A percentile compares a stretch with the other conserved stretches of the same genome.
Evolutionary conservation across 2,797 vertebrate genomes (phyloP).

Genomic region (Sebastes variabilis): DNA sequence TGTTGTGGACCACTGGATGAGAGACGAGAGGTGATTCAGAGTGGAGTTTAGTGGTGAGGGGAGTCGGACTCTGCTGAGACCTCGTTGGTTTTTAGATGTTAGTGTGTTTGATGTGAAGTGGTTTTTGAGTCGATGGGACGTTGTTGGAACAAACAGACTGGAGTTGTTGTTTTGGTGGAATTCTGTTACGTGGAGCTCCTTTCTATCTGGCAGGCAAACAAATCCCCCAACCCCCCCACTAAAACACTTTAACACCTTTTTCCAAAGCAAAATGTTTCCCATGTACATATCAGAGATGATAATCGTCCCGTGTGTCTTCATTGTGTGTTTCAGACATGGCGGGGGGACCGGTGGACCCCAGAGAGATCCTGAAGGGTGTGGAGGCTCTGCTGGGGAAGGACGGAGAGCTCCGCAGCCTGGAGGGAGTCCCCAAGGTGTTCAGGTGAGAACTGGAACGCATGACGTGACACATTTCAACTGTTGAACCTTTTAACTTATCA

Average conservation of each 20-base stretch:
- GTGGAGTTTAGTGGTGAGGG: neutral
- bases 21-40: neutral
- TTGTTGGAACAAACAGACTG: neutral
- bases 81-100: neutral
- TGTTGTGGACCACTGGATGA: neutral
- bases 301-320: neutral
- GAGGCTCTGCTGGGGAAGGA: constrained; percentile 92
- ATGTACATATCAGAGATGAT: neutral
- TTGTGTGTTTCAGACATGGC: constrained; percentile 85
- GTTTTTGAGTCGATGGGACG: neutral
- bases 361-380: constrained; percentile 94
- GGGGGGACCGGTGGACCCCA: constrained; percentile 92
- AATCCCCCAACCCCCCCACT: neutral
- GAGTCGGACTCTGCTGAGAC: neutral
- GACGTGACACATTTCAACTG: too few species aligned
- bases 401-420: constrained; percentile 92
- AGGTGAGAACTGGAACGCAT: constrained; percentile 77
- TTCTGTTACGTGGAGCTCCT: neutral
- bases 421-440: constrained; percentile 94
- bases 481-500: neutral
- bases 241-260: neutral
- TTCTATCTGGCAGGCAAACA: constrained; percentile 17
- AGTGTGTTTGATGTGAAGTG: neutral
- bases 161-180: neutral
- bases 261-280: neutral